A percentile compares a stretch with the other conserved stretches of the same genome.
These are phyloP conservation scores for Athene noctua DNA, from an alignment of 2,113 vertebrate genomes.

Conservation along the genomic window DNA sequence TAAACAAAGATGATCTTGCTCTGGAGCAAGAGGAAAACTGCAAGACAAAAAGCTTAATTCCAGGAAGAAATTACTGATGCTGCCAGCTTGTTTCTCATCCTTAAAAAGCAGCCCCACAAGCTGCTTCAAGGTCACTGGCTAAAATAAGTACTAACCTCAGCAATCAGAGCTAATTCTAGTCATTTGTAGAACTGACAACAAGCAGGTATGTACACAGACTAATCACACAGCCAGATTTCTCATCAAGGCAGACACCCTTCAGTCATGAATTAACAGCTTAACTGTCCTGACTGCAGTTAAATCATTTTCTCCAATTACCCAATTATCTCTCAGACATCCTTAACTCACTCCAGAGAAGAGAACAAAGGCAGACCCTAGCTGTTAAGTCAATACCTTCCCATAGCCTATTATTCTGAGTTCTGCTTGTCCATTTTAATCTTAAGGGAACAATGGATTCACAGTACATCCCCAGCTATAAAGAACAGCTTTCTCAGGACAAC, in stretches of 20 bases:
- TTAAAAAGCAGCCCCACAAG: neutral
- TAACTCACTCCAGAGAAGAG: neutral
- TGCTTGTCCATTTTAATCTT: neutral
- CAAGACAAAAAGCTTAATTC: neutral
- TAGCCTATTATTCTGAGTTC: neutral
- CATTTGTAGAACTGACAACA: neutral
- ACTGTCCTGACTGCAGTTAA: neutral
- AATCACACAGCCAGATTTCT: neutral
- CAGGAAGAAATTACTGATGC: neutral
- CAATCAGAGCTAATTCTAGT: neutral
- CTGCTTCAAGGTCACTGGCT: neutral
- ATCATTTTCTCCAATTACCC: neutral
- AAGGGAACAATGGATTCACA: neutral
- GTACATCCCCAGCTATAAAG: neutral
- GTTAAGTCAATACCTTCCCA: neutral
- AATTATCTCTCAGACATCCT: neutral
- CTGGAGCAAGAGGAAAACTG: neutral
- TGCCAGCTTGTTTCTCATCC: neutral
- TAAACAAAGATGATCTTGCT: neutral
- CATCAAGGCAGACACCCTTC: neutral
- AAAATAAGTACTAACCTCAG: neutral
- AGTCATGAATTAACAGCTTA: neutral
- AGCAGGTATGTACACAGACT: neutral
- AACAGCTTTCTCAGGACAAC: neutral
- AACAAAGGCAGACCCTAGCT: neutral